Evolutionary conservation across 2,888 invertebrate genomes (phyloP).

Genomic region (Thereva nobilitata): DNA sequence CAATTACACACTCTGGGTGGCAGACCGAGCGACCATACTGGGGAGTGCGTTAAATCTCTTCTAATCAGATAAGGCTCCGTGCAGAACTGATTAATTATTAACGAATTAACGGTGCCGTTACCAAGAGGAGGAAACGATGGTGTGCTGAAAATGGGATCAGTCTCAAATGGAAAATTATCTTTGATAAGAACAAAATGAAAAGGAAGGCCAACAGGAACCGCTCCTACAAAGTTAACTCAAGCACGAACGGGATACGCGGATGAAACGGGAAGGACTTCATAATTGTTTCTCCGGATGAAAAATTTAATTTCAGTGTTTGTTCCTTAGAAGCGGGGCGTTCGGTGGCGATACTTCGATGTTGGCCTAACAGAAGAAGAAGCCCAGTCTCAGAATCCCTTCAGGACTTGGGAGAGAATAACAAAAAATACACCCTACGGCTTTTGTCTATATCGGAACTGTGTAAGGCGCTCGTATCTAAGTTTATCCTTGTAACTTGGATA

Average conservation of each 20-base stretch:
- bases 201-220: slow-evolving; percentile 6
- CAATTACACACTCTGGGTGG: slow-evolving; percentile 30
- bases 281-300: slow-evolving; percentile 39
- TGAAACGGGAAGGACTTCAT: slow-evolving; percentile 24
- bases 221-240: slow-evolving; percentile 10
- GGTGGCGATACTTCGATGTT: slow-evolving; percentile 3
- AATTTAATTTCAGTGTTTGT: slow-evolving; percentile 38
- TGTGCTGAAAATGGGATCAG: slow-evolving; percentile 39
- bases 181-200: slow-evolving; percentile 35
- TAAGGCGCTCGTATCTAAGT: slow-evolving; percentile 4
- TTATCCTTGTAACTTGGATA: slow-evolving; percentile 22
- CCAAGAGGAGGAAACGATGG: slow-evolving; percentile 22
- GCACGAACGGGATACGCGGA: slow-evolving; percentile 1
- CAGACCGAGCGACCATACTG: background rate
- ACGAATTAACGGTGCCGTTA: slow-evolving; percentile 37
- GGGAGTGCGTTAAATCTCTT: slow-evolving; percentile 39
- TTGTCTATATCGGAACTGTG: background rate
- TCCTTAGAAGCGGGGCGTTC: slow-evolving; percentile 16
- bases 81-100: slow-evolving; percentile 41
- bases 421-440: slow-evolving; percentile 20
- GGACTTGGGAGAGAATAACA: slow-evolving; percentile 12
- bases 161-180: slow-evolving; percentile 33
- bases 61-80: slow-evolving; percentile 39
- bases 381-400: slow-evolving; percentile 22
- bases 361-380: slow-evolving; percentile 5